phyloP scores from a whole-genome alignment of 2,888 invertebrate species.

The Amiota communis region DNA sequence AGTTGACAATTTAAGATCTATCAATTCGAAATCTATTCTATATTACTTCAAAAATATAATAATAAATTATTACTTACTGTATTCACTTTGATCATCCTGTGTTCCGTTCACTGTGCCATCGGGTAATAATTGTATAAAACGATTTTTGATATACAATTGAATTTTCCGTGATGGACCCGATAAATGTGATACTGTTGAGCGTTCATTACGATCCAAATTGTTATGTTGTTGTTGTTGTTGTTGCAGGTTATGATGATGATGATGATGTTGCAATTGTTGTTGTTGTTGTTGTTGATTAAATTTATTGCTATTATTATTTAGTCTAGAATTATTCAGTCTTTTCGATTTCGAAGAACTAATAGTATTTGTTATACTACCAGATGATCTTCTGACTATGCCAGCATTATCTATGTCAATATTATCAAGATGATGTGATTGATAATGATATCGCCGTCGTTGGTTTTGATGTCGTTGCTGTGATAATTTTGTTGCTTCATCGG shows the following conservation, averaged over 20 bases:
- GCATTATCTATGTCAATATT: constrained; percentile 23
- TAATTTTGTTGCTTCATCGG: constrained; percentile 16
- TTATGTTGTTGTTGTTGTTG: constrained; percentile 40
- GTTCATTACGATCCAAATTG: constrained; percentile 75
- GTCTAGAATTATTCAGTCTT: constrained; percentile 73
- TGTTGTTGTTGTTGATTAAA: constrained; percentile 49
- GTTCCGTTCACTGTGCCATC: constrained; percentile 91
- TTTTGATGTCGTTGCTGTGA: constrained; percentile 34
- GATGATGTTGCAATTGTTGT: constrained; percentile 72
- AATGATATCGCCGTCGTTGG: constrained; percentile 33
- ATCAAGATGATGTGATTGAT: constrained; percentile 16
- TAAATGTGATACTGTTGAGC: constrained; percentile 87
- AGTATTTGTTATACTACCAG: constrained; percentile 50
- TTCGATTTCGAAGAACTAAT: constrained; percentile 70
- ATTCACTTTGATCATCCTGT: constrained; percentile 84
- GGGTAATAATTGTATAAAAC: constrained; percentile 86
- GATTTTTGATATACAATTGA: constrained; percentile 88
- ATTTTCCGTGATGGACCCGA: constrained; percentile 87
- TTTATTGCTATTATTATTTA: constrained; percentile 50
- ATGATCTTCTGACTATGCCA: constrained; percentile 45
- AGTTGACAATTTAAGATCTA: no score
- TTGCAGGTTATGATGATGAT: constrained; percentile 79
- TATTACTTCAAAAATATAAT: background rate
- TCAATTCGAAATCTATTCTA: no score
- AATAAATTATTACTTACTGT: constrained; percentile 80